Base-by-base conservation (phyloP, 2,888 invertebrate genomes). In the Mimumesa dahlbomi region DNA sequence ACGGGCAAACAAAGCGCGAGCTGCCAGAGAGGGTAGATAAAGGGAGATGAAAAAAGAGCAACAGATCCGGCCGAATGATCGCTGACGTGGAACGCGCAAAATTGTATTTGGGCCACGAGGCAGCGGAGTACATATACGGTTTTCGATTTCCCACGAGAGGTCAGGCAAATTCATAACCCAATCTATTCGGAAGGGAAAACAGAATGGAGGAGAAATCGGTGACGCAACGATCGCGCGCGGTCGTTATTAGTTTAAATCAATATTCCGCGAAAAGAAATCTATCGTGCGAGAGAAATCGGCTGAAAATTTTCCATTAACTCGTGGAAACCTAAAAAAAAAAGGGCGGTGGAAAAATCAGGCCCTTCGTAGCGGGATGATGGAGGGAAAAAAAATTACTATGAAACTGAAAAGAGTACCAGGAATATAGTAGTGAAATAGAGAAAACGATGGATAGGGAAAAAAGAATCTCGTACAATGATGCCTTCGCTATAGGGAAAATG, bases 131-230 rank as follows among this genome's bases (percentile, higher is more conserved):
- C 25, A 36, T 56, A 50, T 48, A 62, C 45, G 54, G 14, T 40
- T 50, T 25, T 50, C 53, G 64, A 68, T 68, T 76, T 75, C 68
- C 68, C 72, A 45, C 42, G 72, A 34, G 72, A 64, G 67, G 11
- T 7, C 59, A 63, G 48, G 49, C 49, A 36, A 67, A 76, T 58
- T 75, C 72, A 76, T 72, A 75, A 75, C 40, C 63, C 56, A 18
- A 64, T 75, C 58, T 67, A 59, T 59, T 36, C 43, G 31, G 11
- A 2, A 18, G 50, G 57, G n/a, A 34, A 45, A 19, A 50, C 19
- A 31, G 9, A 54, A 46, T 40, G 34, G 34, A n/a, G 34, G 11
- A 34, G 34, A 34, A 11, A 11, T 2, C 43, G 45, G 11, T 50
- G 45, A 34, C n/a, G 25, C 49, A 14, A 43, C 48, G 34, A 58